Base-by-base conservation (phyloP, 2,888 invertebrate genomes). In the Acrobasis suavella region DNA sequence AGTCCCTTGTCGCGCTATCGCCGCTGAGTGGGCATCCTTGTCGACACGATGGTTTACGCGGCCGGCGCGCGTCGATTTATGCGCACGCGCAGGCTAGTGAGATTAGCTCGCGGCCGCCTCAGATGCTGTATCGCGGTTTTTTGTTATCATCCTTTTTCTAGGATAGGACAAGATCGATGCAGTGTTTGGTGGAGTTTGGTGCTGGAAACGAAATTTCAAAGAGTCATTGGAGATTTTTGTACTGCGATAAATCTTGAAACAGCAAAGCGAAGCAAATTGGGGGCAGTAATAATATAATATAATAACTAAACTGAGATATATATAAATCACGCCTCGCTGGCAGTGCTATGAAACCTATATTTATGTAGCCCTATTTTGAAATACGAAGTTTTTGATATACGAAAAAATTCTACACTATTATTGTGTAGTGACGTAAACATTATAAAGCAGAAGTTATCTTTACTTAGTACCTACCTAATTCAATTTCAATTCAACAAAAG, bases 21-120 rank as follows among this genome's bases (percentile, higher is more conserved):
- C 68, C 49, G 68, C 73, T 81, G 83, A 83, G 83, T 83, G 83
- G 82, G 77, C 83, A 82, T 81, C 80, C 81, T 80, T 82, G 82
- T 82, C 67, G 68, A 73, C 73, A 73, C 72, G 67, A 75, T 74
- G 75, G 70, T 80, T 80, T 79, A 80, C 80, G 77, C 74, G 14
- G 60, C 16, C 54, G 68, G 68, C 69, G 68, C 67, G 71, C 72
- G 67, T 72, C 77, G 79, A 85, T 87, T 87, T 87, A 86, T 76
- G 80, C 76, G 75, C 77, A 15, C 6, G 67, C 69, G 72, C 73
- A 73, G 69, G 69, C 68, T 66, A 67, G 69, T 72, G 80, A 86
- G 85, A 87, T 86, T 85, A 84, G 73, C 74, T 71, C 46, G 42
- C 55, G 63, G 54, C 60, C 38, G 60, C 56, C 58, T 50, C 64